A percentile compares a stretch with the other conserved stretches of the same genome.
phyloP scores from a whole-genome alignment of 1,140 invertebrate genomes.

The Solen grandis region DNA sequence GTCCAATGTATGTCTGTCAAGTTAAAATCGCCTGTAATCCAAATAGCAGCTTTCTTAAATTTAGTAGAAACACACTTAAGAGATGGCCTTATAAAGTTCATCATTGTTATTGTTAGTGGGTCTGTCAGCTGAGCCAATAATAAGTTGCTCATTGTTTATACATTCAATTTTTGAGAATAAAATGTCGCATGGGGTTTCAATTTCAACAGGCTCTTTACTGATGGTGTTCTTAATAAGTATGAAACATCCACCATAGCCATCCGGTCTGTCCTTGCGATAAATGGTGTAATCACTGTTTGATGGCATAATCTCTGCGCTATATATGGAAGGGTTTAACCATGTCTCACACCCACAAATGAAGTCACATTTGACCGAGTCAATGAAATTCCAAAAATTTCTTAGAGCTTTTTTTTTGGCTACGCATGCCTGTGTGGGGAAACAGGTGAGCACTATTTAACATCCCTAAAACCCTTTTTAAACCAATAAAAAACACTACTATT shows the following conservation, averaged over 20 bases:
- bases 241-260: neutral
- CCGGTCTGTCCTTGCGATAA: neutral
- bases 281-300: neutral
- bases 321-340: slow-evolving; percentile 1
- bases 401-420: too few species aligned
- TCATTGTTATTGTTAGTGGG: slow-evolving; percentile 5
- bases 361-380: neutral
- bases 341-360: neutral
- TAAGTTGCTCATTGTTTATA: too few species aligned
- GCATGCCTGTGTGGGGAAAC: too few species aligned
- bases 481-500: too few species aligned
- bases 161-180: too few species aligned
- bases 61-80: neutral
- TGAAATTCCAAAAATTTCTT: too few species aligned
- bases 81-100: neutral
- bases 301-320: neutral
- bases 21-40: slow-evolving; percentile 1
- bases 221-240: neutral
- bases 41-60: slow-evolving; percentile 1
- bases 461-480: too few species aligned
- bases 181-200: too few species aligned
- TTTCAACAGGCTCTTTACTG: too few species aligned
- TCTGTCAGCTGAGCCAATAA: slow-evolving; percentile 8
- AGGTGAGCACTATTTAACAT: too few species aligned
- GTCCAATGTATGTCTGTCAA: neutral